These are phyloP conservation scores for Schmidtea mediterranea DNA, from an alignment of 1,140 invertebrate species.

Conservation along the genomic window DNA sequence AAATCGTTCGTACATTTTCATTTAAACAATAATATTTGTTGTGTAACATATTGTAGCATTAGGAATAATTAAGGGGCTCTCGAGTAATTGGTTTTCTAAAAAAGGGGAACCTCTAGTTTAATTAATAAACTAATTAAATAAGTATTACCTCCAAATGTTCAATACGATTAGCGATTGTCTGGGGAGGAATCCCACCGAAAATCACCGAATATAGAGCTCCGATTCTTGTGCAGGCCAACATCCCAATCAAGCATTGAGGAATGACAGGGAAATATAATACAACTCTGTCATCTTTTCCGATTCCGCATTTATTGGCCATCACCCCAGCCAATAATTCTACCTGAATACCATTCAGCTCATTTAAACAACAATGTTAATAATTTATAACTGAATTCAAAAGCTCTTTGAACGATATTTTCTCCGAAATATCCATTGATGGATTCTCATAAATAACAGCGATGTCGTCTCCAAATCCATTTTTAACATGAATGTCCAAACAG, in stretches of 20 bases:
- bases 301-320: constrained; percentile 27
- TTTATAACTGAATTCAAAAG: constrained; percentile 44
- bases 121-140: no score
- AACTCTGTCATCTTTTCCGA: constrained; percentile 45
- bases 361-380: background rate
- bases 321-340: constrained; percentile 21
- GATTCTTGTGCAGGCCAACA: constrained; percentile 48
- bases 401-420: constrained; percentile 46
- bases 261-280: constrained; percentile 71
- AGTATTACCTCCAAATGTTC: background rate
- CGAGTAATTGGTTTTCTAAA: no score
- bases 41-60: no score
- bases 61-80: no score
- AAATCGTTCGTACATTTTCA: no score
- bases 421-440: constrained; percentile 44
- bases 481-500: constrained; percentile 59
- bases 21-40: no score
- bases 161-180: background rate
- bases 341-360: constrained; percentile 21
- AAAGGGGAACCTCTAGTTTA: no score
- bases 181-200: constrained; percentile 14
- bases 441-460: constrained; percentile 62
- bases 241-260: constrained; percentile 53
- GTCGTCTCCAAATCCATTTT: constrained; percentile 43
- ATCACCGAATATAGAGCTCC: constrained; percentile 52